phyloP scores from a whole-genome alignment of 2,888 invertebrate genomes.

The Encarsia formosa region DNA sequence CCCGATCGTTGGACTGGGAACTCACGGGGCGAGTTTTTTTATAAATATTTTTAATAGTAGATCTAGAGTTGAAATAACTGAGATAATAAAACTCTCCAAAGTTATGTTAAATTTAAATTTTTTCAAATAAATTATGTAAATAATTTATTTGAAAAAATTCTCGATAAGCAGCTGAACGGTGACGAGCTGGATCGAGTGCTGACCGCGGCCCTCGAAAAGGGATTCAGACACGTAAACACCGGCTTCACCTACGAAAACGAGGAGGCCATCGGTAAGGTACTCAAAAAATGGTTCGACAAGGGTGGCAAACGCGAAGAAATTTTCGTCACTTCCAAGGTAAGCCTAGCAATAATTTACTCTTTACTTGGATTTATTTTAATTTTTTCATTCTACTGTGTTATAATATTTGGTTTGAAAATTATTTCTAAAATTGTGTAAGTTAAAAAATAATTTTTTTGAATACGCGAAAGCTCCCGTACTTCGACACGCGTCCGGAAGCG shows the following conservation, averaged over 20 bases:
- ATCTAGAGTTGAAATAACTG: background rate
- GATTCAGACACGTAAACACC: constrained; percentile 75
- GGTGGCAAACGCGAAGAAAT: constrained; percentile 67
- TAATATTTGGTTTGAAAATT: background rate
- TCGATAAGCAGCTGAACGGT: background rate
- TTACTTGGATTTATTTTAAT: too few relatives aligned
- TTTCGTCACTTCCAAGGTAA: constrained; percentile 75
- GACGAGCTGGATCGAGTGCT: constrained; percentile 64
- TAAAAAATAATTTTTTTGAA: constrained; percentile 5
- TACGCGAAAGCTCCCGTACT: constrained; percentile 61
- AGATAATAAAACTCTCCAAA: background rate
- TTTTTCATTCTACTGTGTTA: background rate
- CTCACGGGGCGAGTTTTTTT: constrained; percentile 41
- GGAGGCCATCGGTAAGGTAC: constrained; percentile 65
- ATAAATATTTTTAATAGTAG: too few relatives aligned
- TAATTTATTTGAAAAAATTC: background rate
- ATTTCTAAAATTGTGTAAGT: background rate
- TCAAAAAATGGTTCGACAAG: constrained; percentile 62
- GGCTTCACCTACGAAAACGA: constrained; percentile 78
- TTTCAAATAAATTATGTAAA: background rate
- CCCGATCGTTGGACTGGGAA: constrained; percentile 68
- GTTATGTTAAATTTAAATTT: background rate
- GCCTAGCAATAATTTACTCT: background rate
- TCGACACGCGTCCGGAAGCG: constrained; percentile 63
- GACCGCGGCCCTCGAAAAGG: constrained; percentile 62